phyloP scores from a whole-genome alignment of 92 coral and sea anemone genomes.

The Palythoa caribaeorum region DNA sequence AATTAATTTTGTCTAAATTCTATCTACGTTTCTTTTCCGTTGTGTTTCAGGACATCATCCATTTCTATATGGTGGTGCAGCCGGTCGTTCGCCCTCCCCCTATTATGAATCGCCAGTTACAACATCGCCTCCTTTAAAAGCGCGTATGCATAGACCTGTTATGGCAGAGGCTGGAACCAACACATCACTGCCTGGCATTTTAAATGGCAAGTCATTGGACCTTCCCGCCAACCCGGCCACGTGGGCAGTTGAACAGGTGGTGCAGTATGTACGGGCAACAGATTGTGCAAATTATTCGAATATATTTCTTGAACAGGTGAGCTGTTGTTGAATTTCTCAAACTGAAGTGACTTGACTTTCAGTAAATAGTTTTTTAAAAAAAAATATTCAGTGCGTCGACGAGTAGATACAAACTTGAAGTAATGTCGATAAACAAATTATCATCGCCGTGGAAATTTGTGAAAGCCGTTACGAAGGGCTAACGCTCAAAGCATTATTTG shows the following conservation, averaged over 20 bases:
- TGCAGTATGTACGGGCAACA: slow-evolving; percentile 85
- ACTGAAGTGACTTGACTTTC: background rate
- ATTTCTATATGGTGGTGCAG: slow-evolving; percentile 5
- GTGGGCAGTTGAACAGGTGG: slow-evolving; percentile 95
- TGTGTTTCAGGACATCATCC: slow-evolving; percentile 20
- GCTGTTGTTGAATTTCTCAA: background rate
- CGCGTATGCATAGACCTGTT: slow-evolving; percentile 51
- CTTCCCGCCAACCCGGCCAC: slow-evolving; percentile 91
- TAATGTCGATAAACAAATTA: no score
- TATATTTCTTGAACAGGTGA: slow-evolving; percentile 84
- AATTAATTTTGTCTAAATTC: background rate
- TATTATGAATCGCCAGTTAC: slow-evolving; percentile 10
- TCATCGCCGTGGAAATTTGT: no score
- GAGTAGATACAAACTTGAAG: no score
- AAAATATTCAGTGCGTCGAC: no score
- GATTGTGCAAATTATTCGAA: slow-evolving; percentile 82
- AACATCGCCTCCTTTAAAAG: background rate
- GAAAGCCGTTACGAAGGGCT: no score
- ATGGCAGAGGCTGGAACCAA: slow-evolving; percentile 87
- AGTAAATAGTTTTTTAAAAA: no score
- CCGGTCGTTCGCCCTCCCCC: slow-evolving; percentile 13
- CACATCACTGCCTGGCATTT: slow-evolving; percentile 97
- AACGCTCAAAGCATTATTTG: no score
- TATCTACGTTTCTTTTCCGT: background rate
- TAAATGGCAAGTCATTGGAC: slow-evolving; percentile 89